These are phyloP conservation scores for Umimayanthus chanpuru DNA, from an alignment of 92 coral and sea anemone genomes.

Conservation along the genomic window DNA sequence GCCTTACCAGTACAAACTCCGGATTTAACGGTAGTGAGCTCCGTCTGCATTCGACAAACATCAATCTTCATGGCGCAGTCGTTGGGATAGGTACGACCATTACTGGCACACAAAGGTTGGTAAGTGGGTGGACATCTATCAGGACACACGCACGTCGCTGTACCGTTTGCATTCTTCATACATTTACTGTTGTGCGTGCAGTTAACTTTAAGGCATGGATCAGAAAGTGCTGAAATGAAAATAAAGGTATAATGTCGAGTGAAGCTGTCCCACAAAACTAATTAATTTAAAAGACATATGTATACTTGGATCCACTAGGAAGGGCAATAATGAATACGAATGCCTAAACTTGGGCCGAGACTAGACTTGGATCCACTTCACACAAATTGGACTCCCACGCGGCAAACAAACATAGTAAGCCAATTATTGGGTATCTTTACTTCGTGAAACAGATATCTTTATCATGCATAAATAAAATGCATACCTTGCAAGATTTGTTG, in stretches of 20 bases:
- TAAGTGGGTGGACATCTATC: conserved; percentile 61
- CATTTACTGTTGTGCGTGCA: conserved; percentile 79
- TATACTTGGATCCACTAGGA: too few species aligned
- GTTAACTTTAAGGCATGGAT: conserved; percentile 76
- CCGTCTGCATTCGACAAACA: conserved; percentile 64
- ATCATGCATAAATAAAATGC: not conserved
- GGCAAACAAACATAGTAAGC: too few species aligned
- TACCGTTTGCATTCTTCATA: conserved; percentile 62
- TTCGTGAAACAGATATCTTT: too few species aligned
- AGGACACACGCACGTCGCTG: conserved; percentile 81
- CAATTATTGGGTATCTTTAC: too few species aligned
- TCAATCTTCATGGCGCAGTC: conserved; percentile 75
- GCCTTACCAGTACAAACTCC: conserved; percentile 79
- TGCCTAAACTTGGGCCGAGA: too few species aligned
- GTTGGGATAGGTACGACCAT: conserved; percentile 73
- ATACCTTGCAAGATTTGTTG: conserved; percentile 55
- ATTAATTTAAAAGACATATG: too few species aligned
- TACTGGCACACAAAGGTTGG: conserved; percentile 80
- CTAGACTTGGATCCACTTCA: too few species aligned
- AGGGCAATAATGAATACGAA: too few species aligned
- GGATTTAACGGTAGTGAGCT: conserved; percentile 51
- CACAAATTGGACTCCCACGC: too few species aligned
- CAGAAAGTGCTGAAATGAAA: conserved; percentile 58
- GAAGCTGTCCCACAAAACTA: too few species aligned
- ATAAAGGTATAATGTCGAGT: not conserved